Base-by-base conservation (phyloP, 2,888 invertebrate genomes). In the Andrena camellia region DNA sequence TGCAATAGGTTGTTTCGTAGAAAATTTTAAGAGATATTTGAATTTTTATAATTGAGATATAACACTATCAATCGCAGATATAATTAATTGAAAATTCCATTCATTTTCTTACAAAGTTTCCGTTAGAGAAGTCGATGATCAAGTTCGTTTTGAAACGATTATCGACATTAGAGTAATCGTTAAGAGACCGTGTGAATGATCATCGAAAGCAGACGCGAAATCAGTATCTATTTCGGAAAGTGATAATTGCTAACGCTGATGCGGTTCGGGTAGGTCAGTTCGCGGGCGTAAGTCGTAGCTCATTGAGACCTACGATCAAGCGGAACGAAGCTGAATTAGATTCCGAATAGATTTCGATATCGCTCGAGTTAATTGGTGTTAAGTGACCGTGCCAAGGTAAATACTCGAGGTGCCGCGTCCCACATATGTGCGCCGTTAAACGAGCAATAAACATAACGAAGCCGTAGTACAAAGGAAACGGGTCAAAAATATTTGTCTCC, bases 291-390 rank as follows among this genome's bases (percentile, higher is more conserved):
- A 68, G 66, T 79, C 63, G 20, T 26, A 48, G 33, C 29, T 60
- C 26, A 26, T 62, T 33, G 64, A 33, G 23, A 62, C 62, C 42
- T n/a, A 31, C 48, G 59, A 80, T 42, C 31, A 26, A 13, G 23
- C 13, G 48, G 26, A 62, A 67, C 52, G 62, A 35, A 52, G 48
- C 35, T 31, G 48, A 50, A 77, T 70, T 73, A 71, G 63, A 48
- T 73, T 70, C 52, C 70, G 72, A 70, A 73, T 77, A 71, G 70
- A 73, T 80, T 80, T 70, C 70, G 54, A 81, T 73, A 63, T 68
- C 42, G 13, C n/a, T n/a, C 17, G 42, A 74, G 77, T 84, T 84
- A 84, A 85, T 81, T 74, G 84, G 77, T 71, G 77, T 81, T 84
- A 78, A 78, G 70, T 33, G 80, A 31, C 54, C 23, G 74, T 63